Conservation (phyloP, 2,888 invertebrate genomes). For the Podotricha telesiphe region DNA sequence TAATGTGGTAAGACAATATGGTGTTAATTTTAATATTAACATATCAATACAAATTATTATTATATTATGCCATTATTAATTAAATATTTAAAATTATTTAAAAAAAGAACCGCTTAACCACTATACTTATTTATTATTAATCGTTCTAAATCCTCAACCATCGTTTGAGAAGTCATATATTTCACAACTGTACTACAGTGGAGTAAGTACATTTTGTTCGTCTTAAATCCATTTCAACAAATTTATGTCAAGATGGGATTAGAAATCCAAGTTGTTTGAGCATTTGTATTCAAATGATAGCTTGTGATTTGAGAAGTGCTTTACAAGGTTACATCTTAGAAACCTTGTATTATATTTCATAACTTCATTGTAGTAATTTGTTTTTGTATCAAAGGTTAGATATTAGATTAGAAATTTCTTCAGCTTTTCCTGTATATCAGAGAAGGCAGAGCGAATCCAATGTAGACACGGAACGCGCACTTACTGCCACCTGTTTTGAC, state of each 20-base stretch:
- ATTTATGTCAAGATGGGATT: slow-evolving; percentile 38
- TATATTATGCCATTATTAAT: too few species aligned
- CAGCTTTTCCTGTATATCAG: too few species aligned
- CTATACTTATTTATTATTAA: too few species aligned
- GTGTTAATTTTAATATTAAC: not conserved
- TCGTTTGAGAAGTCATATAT: not conserved
- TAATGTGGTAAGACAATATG: not conserved
- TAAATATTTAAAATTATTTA: too few species aligned
- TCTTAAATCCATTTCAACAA: not conserved
- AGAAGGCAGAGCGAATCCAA: too few species aligned
- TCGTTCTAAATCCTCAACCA: not conserved
- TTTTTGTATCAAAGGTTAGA: not conserved
- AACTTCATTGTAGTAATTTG: not conserved
- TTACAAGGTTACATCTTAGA: slow-evolving; percentile 40
- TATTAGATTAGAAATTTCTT: not conserved
- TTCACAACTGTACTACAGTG: not conserved
- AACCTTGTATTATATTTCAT: not conserved
- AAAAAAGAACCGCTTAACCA: too few species aligned
- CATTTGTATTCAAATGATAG: slow-evolving; percentile 29
- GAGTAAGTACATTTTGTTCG: not conserved
- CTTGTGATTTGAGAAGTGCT: slow-evolving; percentile 5
- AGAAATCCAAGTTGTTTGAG: slow-evolving; percentile 30
- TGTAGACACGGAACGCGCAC: too few species aligned
- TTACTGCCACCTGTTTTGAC: too few species aligned
- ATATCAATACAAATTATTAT: not conserved